Evolutionary conservation across 2,113 vertebrate species (phyloP), one percentile per base, ranked within the genome.

Genomic region (Mionectes macconnelli): DNA sequence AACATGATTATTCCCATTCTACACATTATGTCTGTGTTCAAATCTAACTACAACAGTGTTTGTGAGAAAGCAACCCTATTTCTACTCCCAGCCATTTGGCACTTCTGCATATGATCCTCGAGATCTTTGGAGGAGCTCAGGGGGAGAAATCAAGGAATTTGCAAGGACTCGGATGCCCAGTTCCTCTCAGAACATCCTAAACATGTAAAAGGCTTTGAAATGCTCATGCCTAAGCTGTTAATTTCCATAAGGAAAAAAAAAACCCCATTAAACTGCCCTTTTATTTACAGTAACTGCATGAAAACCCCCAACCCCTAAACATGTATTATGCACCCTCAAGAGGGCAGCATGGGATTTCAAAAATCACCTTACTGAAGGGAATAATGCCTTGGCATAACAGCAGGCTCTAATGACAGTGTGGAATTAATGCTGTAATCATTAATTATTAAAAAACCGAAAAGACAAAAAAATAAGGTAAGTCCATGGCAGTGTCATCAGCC

Each of bases 281-380:
- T 63, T 52, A 45, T 53, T 60, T 57, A 22, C 52, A 76, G 20
- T n/a, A 56, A 79, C 17, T 37, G 17, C 12, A 45, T 49, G n/a
- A 81, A 69, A 50, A 57, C 7, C 1, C 4, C 16, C 18, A 5
- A 19, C 4, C 23, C 14, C 31, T 18, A 79, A 40, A 5, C 3
- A 1, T 22, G 3, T 45, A 27, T 66, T 47, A 33, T 11, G 27
- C 25, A 95, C 50, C 87, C 97, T 96, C 81, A 88, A 97, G 97
- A 88, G 96, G 97, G 96, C 96, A 96, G 96, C 94, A 91, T 64
- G 40, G 88, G 49, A 91, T 96, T 96, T 95, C 62, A 90, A 72
- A 81, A 90, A 66, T 47, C 45, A 81, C 25, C 33, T 79, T 62
- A 59, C 8, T 64, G 18, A 72, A 70, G 27, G 20, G 19, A 83